Conservation (phyloP, 2,888 invertebrate genomes). For the Epistrophe grossulariae region DNA sequence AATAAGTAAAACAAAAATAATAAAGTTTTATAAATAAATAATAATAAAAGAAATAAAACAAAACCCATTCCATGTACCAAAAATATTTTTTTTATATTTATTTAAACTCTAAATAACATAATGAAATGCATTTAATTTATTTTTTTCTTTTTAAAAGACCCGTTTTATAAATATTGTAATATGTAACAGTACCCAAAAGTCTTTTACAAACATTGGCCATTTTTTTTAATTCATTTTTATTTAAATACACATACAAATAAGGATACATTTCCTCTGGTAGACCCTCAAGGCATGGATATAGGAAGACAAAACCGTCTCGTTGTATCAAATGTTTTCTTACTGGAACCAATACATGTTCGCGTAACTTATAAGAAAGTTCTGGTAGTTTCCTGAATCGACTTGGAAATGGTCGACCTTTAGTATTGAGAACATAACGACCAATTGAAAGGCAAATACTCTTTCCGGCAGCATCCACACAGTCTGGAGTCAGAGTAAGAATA, state of each 20-base stretch:
- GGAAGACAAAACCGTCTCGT: slow-evolving; percentile 77
- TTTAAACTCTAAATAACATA: background rate
- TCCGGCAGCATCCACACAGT: slow-evolving; percentile 77
- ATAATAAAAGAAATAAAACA: slow-evolving; percentile 50
- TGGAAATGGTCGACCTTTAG: slow-evolving; percentile 78
- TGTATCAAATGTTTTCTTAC: slow-evolving; percentile 85
- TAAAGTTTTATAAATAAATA: slow-evolving; percentile 51
- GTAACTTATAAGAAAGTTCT: slow-evolving; percentile 85
- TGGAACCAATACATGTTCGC: slow-evolving; percentile 85
- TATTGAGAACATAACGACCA: slow-evolving; percentile 80
- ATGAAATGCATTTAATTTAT: slow-evolving; percentile 1
- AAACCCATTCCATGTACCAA: slow-evolving; percentile 34
- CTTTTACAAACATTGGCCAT: slow-evolving; percentile 79
- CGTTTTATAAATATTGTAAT: slow-evolving; percentile 63
- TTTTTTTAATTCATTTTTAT: slow-evolving; percentile 78
- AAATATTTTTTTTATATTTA: slow-evolving; percentile 31
- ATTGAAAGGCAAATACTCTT: slow-evolving; percentile 81
- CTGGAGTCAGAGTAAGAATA: slow-evolving; percentile 80
- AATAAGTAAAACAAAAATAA: slow-evolving; percentile 59
- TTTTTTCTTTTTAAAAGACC: slow-evolving; percentile 28
- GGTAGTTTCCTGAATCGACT: slow-evolving; percentile 82
- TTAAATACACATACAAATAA: slow-evolving; percentile 64
- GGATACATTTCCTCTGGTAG: slow-evolving; percentile 80
- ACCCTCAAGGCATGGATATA: slow-evolving; percentile 82
- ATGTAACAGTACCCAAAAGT: slow-evolving; percentile 73